A percentile compares a stretch with the other conserved stretches of the same genome.
Evolutionary conservation across 2,113 vertebrate species (phyloP).

Genomic region (Scalopus aquaticus): DNA sequence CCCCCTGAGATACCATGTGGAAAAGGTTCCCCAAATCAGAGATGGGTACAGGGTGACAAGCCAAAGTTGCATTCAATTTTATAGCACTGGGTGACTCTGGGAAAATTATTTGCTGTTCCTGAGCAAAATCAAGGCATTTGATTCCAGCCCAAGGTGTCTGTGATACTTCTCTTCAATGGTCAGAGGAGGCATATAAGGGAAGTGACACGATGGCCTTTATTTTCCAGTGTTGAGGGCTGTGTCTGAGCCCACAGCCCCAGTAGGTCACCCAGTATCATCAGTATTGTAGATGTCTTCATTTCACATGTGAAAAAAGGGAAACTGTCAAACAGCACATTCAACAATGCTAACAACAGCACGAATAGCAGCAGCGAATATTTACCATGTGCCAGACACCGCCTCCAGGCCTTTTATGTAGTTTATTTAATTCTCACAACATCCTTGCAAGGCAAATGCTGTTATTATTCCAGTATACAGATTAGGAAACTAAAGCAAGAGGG

Average conservation of each 20-base stretch:
- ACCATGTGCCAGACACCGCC: not conserved
- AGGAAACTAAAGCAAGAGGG: not conserved
- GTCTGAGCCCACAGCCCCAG: not conserved
- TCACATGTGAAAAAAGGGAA: not conserved
- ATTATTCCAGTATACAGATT: not conserved
- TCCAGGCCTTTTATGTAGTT: not conserved
- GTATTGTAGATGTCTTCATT: not conserved
- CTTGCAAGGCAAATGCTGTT: not conserved
- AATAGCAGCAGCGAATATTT: not conserved
- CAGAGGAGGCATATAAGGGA: not conserved
- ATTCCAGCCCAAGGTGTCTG: not conserved
- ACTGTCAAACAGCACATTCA: not conserved
- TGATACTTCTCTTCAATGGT: not conserved
- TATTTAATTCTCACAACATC: not conserved
- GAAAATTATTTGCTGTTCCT: constrained; percentile 26
- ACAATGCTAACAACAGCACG: not conserved
- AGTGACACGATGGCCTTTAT: not conserved
- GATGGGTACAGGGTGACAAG: not conserved
- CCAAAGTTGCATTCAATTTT: not conserved
- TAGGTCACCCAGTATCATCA: no score
- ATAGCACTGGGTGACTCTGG: not conserved
- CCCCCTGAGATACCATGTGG: not conserved
- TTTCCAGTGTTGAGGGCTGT: not conserved
- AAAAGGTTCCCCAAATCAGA: not conserved
- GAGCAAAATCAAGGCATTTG: not conserved